These are phyloP conservation scores for Phalanger gymnotis DNA, from an alignment of 2,797 vertebrate genomes.

Conservation along the genomic window DNA sequence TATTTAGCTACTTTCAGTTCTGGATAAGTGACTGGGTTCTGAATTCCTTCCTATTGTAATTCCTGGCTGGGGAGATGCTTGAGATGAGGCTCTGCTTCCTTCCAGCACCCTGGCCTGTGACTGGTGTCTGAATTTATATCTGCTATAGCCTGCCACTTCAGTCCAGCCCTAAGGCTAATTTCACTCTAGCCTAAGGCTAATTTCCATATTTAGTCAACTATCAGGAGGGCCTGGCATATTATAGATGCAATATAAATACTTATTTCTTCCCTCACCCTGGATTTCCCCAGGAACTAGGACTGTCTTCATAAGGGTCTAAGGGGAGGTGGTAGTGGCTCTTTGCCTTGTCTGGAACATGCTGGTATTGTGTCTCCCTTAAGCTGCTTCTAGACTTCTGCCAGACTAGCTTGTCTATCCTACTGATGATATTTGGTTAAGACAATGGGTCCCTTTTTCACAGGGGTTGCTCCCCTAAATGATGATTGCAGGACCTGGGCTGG, in stretches of 20 bases:
- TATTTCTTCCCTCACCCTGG: not conserved
- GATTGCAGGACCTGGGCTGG: not conserved
- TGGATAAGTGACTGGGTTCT: not conserved
- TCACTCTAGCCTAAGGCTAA: not conserved
- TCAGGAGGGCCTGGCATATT: not conserved
- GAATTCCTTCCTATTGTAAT: not conserved
- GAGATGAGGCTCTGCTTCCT: not conserved
- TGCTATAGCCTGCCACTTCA: not conserved
- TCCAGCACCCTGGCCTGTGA: not conserved
- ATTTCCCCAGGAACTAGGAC: not conserved
- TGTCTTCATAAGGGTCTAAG: not conserved
- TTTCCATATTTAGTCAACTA: not conserved
- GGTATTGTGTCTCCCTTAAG: not conserved
- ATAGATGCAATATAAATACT: not conserved
- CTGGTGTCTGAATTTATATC: not conserved
- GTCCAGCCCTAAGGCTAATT: not conserved
- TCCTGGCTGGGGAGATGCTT: not conserved
- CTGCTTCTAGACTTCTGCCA: not conserved
- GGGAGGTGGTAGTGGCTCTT: not conserved
- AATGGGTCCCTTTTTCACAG: not conserved
- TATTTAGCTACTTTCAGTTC: not conserved
- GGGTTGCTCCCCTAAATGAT: not conserved
- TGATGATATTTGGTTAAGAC: not conserved
- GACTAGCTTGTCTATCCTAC: not conserved
- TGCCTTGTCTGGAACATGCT: not conserved